Evolutionary conservation across 2,797 vertebrate species (phyloP), one percentile per base, ranked within the genome.

Genomic region (Centropyge bicolor): DNA sequence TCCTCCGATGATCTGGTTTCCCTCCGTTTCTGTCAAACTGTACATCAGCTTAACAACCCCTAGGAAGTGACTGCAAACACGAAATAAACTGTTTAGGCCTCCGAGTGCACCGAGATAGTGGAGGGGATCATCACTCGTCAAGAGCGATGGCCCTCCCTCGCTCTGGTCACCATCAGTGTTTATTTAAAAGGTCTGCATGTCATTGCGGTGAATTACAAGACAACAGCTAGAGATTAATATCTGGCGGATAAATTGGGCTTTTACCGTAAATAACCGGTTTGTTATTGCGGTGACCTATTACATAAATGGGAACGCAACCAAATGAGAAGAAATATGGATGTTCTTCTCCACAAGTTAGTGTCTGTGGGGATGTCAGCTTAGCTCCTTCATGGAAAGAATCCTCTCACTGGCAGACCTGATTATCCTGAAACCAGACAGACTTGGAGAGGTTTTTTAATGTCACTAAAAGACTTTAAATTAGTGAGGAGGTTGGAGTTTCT

Each of bases 31-130:
- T 97, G 96, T 97, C 97, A 98, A 97, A 96, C 95, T 96, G 95
- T 95, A 94, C 96, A 96, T 97, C 96, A 97, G 95, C 96, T 96
- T 97, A 97, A 98, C 96, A 97, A 95, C 96, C 95, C 95, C 93
- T 91, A 98, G 97, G 97, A 99, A 97, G 96, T 97, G 95, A 96
- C 96, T 96, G 97, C 96, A 98, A 98, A 98, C 96, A 97, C 95
- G 96, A 97, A 97, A 97, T 98, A 97, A 97, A 99, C 97, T 97
- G 97, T 99, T 99, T 99, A 96, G 96, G 96, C 95, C 95, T 89
- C 70, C 76, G 91, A 95, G 95, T 91, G 90, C 94, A 94, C 94
- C 95, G 94, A 98, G 97, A 98, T 98, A 98, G 95, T 92, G 85
- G 88, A 93, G 72, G 54, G 86, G 93, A 87, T 94, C 92, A 93